Evolutionary conservation across 2,797 vertebrate genomes (phyloP), one percentile per base, ranked within the genome.

Genomic region (Trachurus trachurus): DNA sequence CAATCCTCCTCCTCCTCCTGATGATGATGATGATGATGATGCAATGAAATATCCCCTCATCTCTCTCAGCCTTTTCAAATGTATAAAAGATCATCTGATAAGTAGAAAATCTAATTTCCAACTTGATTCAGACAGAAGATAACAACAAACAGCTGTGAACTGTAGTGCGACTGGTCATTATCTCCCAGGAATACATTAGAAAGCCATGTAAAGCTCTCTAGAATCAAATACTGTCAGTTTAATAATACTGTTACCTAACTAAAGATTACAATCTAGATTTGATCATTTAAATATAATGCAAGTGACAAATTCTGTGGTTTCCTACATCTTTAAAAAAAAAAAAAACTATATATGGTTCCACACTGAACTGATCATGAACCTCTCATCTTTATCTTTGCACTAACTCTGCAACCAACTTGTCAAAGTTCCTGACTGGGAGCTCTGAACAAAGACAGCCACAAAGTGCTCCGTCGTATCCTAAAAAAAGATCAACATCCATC

Each of bases 401-500:
- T 40, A 63, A 49, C 29, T 66, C 56, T 17, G 12, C 64, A 57
- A 71, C 54, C n/a, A 78, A 69, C 54, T 72, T 71, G 50, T 50
- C 59, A 60, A 74, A 74, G 66, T 76, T 40, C 40, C 34, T 21
- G 19, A 74, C 60, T 86, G 83, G 45, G 16, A 73, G 86, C 83
- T 80, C 84, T 72, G 79, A 84, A 78, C 66, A 88, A 88, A 87
- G 52, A 57, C 52, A 85, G 76, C 70, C 67, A 86, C 81, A 80
- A 91, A 91, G 89, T 89, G 84, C 80, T 88, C 87, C 82, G 82
- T 77, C 90, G n/a, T n/a, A n/a, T 89, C 77, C 87, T 83, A 85
- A 89, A 89, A 86, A 86, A 89, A 90, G 82, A 90, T 82, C 76
- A 82, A 71, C 26, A 26, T 26, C 61, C 26, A 26, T 26, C 61